Evolutionary conservation across 2,797 vertebrate genomes (phyloP), one percentile per base, ranked within the genome.

Genomic region (Rhabdomys pumilio): DNA sequence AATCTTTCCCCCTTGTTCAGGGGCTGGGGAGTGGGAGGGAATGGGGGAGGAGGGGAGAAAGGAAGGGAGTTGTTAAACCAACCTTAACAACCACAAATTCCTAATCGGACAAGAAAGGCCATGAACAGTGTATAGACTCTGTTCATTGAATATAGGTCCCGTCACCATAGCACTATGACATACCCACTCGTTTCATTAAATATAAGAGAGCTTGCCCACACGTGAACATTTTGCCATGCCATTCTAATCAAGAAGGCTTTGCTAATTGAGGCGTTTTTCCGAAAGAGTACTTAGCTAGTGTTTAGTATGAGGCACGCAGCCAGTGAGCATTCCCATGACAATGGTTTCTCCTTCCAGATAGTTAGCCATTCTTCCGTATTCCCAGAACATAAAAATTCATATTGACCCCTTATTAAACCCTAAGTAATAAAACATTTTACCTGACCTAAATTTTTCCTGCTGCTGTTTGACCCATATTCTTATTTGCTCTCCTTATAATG

Each of bases 381-480:
- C 50, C 83, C 67, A 91, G 38, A 93, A 96, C 61, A 47, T 89
- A n/a, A 90, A 89, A 93, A 92, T 97, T 93, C 59, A 15, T 73
- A 73, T 24, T 73, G 77, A 93, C 76, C 65, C 50, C 57, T 67
- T 93, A 88, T 92, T 89, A 95, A 96, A 47, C 89, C 63, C 47
- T 92, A 69, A 76, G 22, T 94, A 87, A 89, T 96, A 82, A 82
- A 63, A 86, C 44, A 38, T 89, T 93, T 93, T 92, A 89, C 69
- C 31, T 97, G 73, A 95, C 90, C 90, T 96, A 85, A 93, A 88
- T 96, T 96, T 83, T 38, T 88, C 76, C 85, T 94, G 57, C 65
- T 96, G 4, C n/a, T 67, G 6, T 89, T 93, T 96, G 90, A 96
- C 72, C 69, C 24, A n/a, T 94, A 89, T 89, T 93, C 34, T 93